Percentiles rank a stretch among this genome's conserved stretches.
phyloP scores from a whole-genome alignment of 2,888 invertebrate species.

The Tridacna crocea region DNA sequence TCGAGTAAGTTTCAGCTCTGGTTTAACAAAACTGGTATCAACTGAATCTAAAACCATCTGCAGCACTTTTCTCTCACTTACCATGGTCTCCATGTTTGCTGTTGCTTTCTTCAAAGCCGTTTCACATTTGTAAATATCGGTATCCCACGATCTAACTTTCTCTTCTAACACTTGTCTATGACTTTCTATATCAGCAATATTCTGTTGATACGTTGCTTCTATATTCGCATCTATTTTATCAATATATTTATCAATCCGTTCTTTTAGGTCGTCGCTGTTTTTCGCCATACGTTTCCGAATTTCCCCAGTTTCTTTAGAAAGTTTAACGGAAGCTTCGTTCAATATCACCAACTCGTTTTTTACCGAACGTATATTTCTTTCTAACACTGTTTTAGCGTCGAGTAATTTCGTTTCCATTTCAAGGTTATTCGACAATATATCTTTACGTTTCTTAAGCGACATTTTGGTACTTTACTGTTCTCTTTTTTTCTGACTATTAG shows the following conservation, averaged over 20 bases:
- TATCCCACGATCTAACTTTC: conserved; percentile 11
- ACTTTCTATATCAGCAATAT: conserved; percentile 23
- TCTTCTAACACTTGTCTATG: conserved; percentile 6
- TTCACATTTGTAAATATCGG: conserved; percentile 39
- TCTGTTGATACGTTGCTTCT: conserved; percentile 14
- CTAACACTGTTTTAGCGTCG: conserved; percentile 5
- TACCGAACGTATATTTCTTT: conserved; percentile 5
- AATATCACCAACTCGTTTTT: conserved; percentile 11
- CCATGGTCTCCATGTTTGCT: neutral
- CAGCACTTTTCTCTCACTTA: conserved; percentile 41
- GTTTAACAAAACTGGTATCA: conserved; percentile 19
- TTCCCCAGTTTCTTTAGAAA: conserved; percentile 23
- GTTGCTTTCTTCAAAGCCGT: neutral
- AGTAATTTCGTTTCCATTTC: conserved; percentile 16
- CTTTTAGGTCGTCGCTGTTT: conserved; percentile 18
- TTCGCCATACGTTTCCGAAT: conserved; percentile 22
- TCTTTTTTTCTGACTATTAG: neutral
- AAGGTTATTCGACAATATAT: neutral
- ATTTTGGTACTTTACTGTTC: neutral
- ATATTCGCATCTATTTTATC: conserved; percentile 22
- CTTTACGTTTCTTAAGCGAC: neutral
- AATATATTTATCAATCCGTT: conserved; percentile 19
- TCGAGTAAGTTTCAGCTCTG: conserved; percentile 23
- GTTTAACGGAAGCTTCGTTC: conserved; percentile 18
- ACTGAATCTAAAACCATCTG: conserved; percentile 32